These are phyloP conservation scores for Drosophila funebris DNA, from an alignment of 1,140 invertebrate genomes.

Conservation along the genomic window DNA sequence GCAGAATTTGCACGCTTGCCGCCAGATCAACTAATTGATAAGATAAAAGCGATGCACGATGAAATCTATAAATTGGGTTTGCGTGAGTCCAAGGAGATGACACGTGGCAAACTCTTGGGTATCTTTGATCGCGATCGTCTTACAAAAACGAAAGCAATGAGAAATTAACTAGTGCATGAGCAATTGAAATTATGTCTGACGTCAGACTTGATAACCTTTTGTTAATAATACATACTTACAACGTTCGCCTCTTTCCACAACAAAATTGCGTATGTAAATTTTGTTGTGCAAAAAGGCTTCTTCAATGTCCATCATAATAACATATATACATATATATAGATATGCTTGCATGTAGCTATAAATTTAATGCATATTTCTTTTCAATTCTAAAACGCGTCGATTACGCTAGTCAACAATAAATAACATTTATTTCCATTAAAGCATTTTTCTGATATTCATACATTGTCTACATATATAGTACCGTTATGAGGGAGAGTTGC, in stretches of 20 bases:
- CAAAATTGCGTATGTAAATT: background rate
- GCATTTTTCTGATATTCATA: conserved; percentile 37
- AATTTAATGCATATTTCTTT: too few species aligned
- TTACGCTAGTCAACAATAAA: conserved; percentile 57
- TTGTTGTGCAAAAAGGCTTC: too few species aligned
- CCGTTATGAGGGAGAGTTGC: conserved; percentile 11
- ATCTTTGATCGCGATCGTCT: conserved; percentile 86
- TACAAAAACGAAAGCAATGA: conserved; percentile 17
- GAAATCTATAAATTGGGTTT: conserved; percentile 96
- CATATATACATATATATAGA: too few species aligned
- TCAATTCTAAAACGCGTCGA: background rate
- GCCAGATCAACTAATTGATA: conserved; percentile 91
- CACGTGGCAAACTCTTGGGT: conserved; percentile 96
- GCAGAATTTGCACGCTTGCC: conserved; percentile 92
- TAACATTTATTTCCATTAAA: conserved; percentile 66
- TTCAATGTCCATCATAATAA: too few species aligned
- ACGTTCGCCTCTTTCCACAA: background rate
- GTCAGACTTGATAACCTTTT: background rate
- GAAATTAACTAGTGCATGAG: background rate
- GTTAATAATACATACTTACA: background rate
- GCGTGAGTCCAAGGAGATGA: conserved; percentile 98
- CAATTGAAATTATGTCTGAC: background rate
- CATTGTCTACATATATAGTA: background rate
- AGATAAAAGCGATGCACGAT: conserved; percentile 96
- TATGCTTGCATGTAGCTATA: too few species aligned